Base-by-base conservation (phyloP, 2,888 invertebrate genomes). In the Agapostemon virescens region DNA sequence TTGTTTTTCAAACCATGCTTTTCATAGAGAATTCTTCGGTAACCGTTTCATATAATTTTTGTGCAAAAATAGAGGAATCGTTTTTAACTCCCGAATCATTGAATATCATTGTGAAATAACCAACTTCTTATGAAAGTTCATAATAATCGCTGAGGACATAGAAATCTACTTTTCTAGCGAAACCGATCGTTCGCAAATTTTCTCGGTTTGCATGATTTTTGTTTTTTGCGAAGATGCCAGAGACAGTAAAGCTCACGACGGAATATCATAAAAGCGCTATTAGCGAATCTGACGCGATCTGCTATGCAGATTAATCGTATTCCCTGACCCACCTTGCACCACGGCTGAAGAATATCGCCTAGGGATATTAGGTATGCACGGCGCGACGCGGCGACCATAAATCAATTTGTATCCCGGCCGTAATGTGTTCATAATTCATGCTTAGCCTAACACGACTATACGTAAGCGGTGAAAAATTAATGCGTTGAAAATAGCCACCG, bases 391-490 rank as follows among this genome's bases (percentile, higher is more conserved):
- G 81, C 86, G 89, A 89, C 89, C 92, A 91, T 92, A 92, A 92
- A 92, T 92, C 92, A 92, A 92, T 92, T 92, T 91, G 89, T 90
- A 91, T 90, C 88, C 89, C 86, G 83, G 81, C 85, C 88, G 86
- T 91, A 92, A 92, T 92, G 90, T 88, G 90, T 92, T 92, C 91
- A 91, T 92, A 92, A 92, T 92, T 92, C 92, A 92, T 90, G 91
- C 91, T 91, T 90, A 91, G 90, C 88, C 89, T 89, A 90, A 91
- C 90, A 85, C 86, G 82, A 74, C 82, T 77, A 72, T 79, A 79
- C 74, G 74, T 73, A 69, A 74, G 77, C 80, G 85, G 83, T 90
- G 91, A 91, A 91, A 91, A 91, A 90, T 91, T 91, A 91, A 91
- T 90, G 90, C 88, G 76, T 87, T 81, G 88, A 86, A 87, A 87